phyloP scores from a whole-genome alignment of 2,113 vertebrate genomes.

The Equus przewalskii region DNA sequence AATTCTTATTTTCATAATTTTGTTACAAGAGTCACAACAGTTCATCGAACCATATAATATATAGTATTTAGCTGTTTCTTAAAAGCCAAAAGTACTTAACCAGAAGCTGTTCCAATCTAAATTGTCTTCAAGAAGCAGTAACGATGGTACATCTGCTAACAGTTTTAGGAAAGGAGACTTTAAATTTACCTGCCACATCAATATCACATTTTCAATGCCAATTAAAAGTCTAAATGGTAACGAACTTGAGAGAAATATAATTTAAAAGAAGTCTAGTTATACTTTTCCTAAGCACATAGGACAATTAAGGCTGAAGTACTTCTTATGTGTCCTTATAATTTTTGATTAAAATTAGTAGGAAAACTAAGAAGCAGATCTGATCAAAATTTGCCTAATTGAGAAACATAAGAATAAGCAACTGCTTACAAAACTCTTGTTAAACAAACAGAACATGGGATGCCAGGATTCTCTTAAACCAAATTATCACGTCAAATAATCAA shows the following conservation, averaged over 20 bases:
- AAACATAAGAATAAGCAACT: background rate
- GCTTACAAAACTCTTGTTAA: background rate
- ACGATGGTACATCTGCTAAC: background rate
- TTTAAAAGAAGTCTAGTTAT: background rate
- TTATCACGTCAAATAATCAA: background rate
- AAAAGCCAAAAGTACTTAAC: background rate
- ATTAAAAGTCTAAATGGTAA: slow-evolving; percentile 37
- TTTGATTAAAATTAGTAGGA: slow-evolving; percentile 22
- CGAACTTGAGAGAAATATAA: background rate
- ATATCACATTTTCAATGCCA: background rate
- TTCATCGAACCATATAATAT: background rate
- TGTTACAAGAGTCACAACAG: slow-evolving; percentile 1
- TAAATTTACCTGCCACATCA: slow-evolving; percentile 30
- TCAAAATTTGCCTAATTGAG: background rate
- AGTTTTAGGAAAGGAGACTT: background rate
- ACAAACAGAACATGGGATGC: background rate
- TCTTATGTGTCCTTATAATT: background rate
- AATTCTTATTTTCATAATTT: background rate
- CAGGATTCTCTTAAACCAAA: slow-evolving; percentile 15
- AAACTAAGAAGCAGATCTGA: background rate
- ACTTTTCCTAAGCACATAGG: background rate
- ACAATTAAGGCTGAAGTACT: background rate
- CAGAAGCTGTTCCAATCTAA: background rate
- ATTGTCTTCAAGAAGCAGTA: background rate
- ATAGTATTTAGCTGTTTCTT: background rate